Percentiles rank a stretch among this genome's conserved stretches.
phyloP scores from a whole-genome alignment of 2,113 vertebrate species.

The Rhinolophus ferrumequinum region DNA sequence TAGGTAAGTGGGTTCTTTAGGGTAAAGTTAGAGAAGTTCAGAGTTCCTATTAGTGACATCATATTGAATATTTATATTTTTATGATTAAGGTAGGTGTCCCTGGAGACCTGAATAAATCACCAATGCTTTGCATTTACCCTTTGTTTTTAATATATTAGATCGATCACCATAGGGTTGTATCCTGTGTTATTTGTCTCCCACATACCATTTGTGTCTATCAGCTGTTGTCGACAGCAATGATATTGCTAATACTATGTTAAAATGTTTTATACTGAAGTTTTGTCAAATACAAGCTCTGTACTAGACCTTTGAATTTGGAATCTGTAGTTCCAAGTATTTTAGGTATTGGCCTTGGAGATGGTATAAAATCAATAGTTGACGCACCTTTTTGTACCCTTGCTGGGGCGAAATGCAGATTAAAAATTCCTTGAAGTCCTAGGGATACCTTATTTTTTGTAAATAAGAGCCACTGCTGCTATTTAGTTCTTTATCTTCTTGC shows the following conservation, averaged over 20 bases:
- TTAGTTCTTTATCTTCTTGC: neutral
- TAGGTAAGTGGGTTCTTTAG: neutral
- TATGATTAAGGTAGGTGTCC: neutral
- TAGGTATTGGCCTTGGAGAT: neutral
- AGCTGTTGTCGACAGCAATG: neutral
- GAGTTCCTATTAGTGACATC: neutral
- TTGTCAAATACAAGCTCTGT: neutral
- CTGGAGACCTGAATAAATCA: constrained; percentile 11
- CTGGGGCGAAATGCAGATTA: neutral
- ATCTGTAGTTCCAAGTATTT: neutral
- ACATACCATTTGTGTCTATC: neutral
- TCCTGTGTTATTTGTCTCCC: neutral
- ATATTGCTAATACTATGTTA: neutral
- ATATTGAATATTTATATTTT: neutral
- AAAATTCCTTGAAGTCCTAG: constrained; percentile 1
- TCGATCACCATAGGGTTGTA: neutral
- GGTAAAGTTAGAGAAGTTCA: neutral
- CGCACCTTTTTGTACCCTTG: neutral
- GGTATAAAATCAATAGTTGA: constrained; percentile 14
- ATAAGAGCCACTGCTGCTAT: neutral
- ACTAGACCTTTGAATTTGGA: neutral
- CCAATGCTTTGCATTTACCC: neutral
- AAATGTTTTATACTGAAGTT: neutral
- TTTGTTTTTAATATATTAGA: constrained; percentile 20
- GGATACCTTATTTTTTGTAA: constrained; percentile 28